Base-by-base conservation (phyloP, 2,113 vertebrate genomes). In the Sebastes schlegelii region DNA sequence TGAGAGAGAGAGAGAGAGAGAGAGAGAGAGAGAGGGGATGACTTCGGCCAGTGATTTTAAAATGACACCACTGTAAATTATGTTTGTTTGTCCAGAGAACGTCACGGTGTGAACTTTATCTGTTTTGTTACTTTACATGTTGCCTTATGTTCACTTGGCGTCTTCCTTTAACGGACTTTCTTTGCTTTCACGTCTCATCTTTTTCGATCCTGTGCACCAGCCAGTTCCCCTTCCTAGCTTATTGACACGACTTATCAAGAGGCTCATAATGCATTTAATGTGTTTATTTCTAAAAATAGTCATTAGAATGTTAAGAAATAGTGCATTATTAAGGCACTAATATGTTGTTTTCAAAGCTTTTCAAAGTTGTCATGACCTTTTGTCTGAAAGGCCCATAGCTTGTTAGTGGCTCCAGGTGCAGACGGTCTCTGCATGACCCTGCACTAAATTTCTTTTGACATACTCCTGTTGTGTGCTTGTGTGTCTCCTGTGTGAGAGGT, bases 381-480 rank as follows among this genome's bases (percentile, higher is more conserved):
- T 66, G 6, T 67, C 43, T 73, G 26, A 63, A 70, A 60, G 21
- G 40, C 63, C 51, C 45, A 46, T 12, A 60, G 79, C 64, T 81
- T 69, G 62, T 81, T 74, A 76, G 75, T 5, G 55, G 82, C 74
- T 75, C 26, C 58, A 87, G 79, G 66, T 81, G 57, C 86, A 90
- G 79, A 89, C 83, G 78, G 69, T 86, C 82, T 62, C 79, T 86
- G 78, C 77, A 62, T 85, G 86, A 86, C 77, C 61, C 61, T 63
- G 66, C 57, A 68, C 58, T 76, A 12, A 52, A 63, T n/a, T 5
- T 72, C 80, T 85, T 68, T 63, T 57, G 82, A 74, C 69, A 19
- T 45, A 9, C 11, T 68, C 54, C 55, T 66, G 46, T 78, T 78
- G 51, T 79, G 66, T 61, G 60, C 58, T 62, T 78, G 49, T 78